Conservation (phyloP, 2,797 vertebrate genomes). For the Tragopan temminckii region DNA sequence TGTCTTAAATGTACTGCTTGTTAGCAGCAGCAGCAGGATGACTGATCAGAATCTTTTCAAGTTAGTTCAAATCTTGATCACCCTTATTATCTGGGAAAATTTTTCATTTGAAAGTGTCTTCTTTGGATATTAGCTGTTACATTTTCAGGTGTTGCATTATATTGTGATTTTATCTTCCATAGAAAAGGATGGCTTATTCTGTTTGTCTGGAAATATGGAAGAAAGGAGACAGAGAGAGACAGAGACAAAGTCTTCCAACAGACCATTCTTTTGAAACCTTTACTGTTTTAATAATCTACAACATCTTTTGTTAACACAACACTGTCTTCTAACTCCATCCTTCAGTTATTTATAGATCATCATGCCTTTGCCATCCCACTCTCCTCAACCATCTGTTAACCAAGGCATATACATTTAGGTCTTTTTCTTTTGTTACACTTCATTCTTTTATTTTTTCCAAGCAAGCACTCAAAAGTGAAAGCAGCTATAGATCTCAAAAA, state of each 20-base stretch:
- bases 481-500: not conserved
- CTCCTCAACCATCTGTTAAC: not conserved
- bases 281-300: not conserved
- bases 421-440: not conserved
- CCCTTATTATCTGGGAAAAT: not conserved
- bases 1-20: not conserved
- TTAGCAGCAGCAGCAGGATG: not conserved
- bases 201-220: not conserved
- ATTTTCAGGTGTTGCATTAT: not conserved
- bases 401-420: not conserved
- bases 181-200: not conserved
- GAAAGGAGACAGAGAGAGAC: not conserved
- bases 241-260: not conserved
- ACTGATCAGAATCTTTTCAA: not conserved
- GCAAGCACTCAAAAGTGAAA: not conserved
- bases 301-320: not conserved
- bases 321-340: not conserved
- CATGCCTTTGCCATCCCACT: not conserved
- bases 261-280: not conserved
- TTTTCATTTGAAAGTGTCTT: not conserved
- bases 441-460: not conserved
- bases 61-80: not conserved
- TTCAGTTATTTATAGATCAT: not conserved
- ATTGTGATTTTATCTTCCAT: not conserved
- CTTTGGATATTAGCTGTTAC: not conserved